Conservation (phyloP, 2,113 vertebrate genomes). For the Danionella cerebrum region DNA sequence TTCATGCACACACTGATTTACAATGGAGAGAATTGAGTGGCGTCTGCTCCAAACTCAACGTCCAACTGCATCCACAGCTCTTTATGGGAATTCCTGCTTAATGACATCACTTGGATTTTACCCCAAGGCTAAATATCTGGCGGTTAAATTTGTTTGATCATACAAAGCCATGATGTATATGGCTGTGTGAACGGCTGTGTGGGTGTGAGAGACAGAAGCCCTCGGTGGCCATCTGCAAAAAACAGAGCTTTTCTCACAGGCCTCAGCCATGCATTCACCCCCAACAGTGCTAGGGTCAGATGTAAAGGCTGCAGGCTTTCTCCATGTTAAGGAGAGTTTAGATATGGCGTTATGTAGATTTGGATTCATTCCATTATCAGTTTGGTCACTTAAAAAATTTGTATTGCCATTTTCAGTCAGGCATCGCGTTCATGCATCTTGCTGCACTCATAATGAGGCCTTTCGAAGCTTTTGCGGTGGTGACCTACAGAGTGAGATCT, state of each 20-base stretch:
- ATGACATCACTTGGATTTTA: conserved; percentile 58
- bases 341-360: too few relatives aligned
- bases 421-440: not conserved
- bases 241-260: not conserved
- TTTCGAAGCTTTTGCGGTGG: too few relatives aligned
- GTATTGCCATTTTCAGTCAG: too few relatives aligned
- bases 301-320: not conserved
- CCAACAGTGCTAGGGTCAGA: not conserved
- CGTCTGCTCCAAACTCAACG: not conserved
- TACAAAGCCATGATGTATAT: conserved; percentile 25
- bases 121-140: conserved; percentile 35
- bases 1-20: not conserved
- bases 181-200: conserved; percentile 15
- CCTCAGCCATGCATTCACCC: not conserved
- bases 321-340: not conserved
- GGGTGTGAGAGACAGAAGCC: conserved; percentile 27
- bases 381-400: too few relatives aligned
- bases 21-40: conserved; percentile 17
- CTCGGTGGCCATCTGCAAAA: not conserved
- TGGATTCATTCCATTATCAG: too few relatives aligned
- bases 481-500: not conserved
- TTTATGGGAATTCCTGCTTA: conserved; percentile 51
- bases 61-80: conserved; percentile 16
- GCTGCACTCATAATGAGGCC: too few relatives aligned
- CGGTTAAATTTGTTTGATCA: not conserved